Percentiles rank a stretch among this genome's conserved stretches.
Conservation (phyloP, 2,888 invertebrate genomes). For the Hetaerina titia region DNA sequence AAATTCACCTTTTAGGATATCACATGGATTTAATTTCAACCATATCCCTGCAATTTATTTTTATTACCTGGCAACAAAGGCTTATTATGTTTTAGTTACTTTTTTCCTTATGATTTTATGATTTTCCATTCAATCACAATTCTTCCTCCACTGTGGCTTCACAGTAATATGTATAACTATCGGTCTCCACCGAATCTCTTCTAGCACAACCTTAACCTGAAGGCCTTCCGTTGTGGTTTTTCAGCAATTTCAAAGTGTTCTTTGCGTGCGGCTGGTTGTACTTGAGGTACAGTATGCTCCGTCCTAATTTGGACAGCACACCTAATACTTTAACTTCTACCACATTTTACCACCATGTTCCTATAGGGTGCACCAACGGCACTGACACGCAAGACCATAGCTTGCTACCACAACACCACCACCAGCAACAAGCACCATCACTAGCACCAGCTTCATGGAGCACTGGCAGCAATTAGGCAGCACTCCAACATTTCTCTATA, state of each 20-base stretch:
- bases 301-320: slow-evolving; percentile 70
- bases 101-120: slow-evolving; percentile 67
- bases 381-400: slow-evolving; percentile 65
- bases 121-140: slow-evolving; percentile 67
- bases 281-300: slow-evolving; percentile 85
- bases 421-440: slow-evolving; percentile 50
- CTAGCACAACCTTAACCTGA: slow-evolving; percentile 70
- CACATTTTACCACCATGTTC: slow-evolving; percentile 63
- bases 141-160: slow-evolving; percentile 67
- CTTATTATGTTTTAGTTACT: slow-evolving; percentile 67
- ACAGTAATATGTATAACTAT: slow-evolving; percentile 68
- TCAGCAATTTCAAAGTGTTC: slow-evolving; percentile 90
- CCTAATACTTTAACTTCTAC: slow-evolving; percentile 67
- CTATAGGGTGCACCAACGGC: slow-evolving; percentile 63
- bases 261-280: slow-evolving; percentile 92
- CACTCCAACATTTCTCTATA: slow-evolving; percentile 44
- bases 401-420: slow-evolving; percentile 63
- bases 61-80: slow-evolving; percentile 61
- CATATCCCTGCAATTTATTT: slow-evolving; percentile 59
- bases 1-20: slow-evolving; percentile 53
- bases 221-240: slow-evolving; percentile 76
- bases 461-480: slow-evolving; percentile 63
- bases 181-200: slow-evolving; percentile 69
- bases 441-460: slow-evolving; percentile 42
- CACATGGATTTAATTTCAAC: slow-evolving; percentile 51